phyloP scores from a whole-genome alignment of 2,113 vertebrate species.

The Hystrix cristata region DNA sequence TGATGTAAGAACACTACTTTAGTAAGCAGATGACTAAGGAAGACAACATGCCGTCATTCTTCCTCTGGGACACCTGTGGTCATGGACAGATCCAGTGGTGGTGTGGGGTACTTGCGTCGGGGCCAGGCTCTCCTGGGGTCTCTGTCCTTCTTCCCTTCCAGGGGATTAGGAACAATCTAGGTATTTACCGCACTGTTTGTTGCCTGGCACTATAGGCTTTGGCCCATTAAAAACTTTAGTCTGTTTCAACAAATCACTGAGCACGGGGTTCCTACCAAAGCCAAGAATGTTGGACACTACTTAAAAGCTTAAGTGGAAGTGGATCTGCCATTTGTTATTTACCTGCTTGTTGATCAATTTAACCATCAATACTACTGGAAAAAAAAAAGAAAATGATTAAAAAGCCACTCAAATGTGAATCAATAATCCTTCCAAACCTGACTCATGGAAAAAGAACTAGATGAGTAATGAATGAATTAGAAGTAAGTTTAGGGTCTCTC shows the following conservation, averaged over 20 bases:
- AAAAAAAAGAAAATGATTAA: slow-evolving; percentile 48
- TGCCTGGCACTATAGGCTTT: neutral
- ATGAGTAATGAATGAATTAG: slow-evolving; percentile 1
- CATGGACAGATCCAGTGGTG: neutral
- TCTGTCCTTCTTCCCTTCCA: neutral
- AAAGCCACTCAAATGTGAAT: slow-evolving; percentile 38
- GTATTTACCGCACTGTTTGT: neutral
- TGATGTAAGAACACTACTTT: neutral
- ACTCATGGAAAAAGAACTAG: neutral
- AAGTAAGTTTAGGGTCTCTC: neutral
- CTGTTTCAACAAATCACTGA: slow-evolving; percentile 2
- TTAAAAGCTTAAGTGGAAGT: slow-evolving; percentile 1
- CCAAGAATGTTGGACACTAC: neutral
- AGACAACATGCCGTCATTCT: neutral
- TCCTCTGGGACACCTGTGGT: neutral
- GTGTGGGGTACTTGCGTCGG: neutral
- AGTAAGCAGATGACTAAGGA: neutral
- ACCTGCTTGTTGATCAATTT: slow-evolving; percentile 29
- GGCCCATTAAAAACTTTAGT: neutral
- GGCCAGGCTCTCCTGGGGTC: neutral
- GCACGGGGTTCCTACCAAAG: slow-evolving; percentile 9
- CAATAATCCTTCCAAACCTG: slow-evolving; percentile 46
- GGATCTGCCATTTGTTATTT: neutral
- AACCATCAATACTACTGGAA: slow-evolving; percentile 29
- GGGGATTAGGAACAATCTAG: neutral